Conservation (phyloP, 2,113 vertebrate genomes). For the Choloepus hoffmanni region DNA sequence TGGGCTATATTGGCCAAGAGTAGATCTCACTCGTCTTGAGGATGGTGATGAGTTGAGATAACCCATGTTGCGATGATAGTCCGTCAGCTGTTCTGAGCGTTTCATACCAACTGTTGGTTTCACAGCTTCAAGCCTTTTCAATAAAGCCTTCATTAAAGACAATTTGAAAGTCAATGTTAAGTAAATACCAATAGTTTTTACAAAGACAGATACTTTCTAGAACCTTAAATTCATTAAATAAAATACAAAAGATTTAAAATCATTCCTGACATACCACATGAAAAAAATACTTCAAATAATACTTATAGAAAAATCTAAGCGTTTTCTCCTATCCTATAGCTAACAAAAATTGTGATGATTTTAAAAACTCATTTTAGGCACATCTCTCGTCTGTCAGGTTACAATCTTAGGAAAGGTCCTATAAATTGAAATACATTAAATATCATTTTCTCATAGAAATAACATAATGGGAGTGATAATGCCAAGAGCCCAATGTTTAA, state of each 20-base stretch:
- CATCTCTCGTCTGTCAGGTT: not conserved
- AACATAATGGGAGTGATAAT: not conserved
- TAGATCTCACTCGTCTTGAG: conserved; percentile 83
- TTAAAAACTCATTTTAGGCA: not conserved
- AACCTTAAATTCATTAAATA: conserved; percentile 44
- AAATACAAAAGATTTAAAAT: conserved; percentile 29
- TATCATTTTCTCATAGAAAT: not conserved
- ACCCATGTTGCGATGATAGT: conserved; percentile 91
- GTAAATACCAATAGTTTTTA: not conserved
- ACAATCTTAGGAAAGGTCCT: not conserved
- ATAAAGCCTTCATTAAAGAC: conserved; percentile 89
- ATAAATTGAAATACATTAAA: not conserved
- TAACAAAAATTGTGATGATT: not conserved
- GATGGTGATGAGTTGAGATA: conserved; percentile 85
- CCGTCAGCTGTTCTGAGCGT: conserved; percentile 92
- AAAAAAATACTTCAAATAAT: conserved; percentile 40
- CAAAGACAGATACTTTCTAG: conserved; percentile 29
- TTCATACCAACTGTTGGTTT: conserved; percentile 93
- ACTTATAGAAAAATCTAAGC: conserved; percentile 34
- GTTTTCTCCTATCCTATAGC: not conserved
- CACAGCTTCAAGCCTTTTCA: conserved; percentile 94
- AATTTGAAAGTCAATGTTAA: conserved; percentile 64
- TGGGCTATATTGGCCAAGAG: conserved; percentile 85
- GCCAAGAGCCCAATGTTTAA: not conserved
- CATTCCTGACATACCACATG: not conserved